phyloP scores from a whole-genome alignment of 2,113 vertebrate species.

The Neolamprologus kungweensis region DNA sequence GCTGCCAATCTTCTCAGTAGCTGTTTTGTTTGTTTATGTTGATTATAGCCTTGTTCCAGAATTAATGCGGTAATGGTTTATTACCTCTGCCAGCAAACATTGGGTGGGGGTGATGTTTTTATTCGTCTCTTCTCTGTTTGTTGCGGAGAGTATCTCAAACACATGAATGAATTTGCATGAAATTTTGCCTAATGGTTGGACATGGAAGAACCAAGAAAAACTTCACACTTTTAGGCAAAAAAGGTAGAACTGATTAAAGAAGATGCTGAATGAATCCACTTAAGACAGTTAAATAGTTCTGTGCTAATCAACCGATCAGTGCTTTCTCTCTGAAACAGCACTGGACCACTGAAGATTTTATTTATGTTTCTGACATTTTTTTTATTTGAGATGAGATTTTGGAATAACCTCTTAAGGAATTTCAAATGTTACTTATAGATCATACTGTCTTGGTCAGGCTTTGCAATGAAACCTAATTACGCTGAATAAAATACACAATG shows the following conservation, averaged over 20 bases:
- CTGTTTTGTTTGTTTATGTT: slow-evolving; percentile 25
- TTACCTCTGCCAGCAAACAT: background rate
- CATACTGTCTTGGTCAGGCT: background rate
- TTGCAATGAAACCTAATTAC: background rate
- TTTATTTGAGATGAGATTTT: background rate
- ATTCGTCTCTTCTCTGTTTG: background rate
- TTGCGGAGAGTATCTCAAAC: background rate
- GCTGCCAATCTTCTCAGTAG: background rate
- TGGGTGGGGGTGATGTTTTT: background rate
- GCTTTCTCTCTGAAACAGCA: background rate
- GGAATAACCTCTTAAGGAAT: background rate
- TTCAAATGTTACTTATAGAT: background rate
- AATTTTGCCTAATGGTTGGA: background rate
- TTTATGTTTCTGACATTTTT: background rate
- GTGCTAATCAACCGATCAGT: background rate
- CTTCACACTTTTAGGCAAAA: background rate
- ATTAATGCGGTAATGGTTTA: slow-evolving; percentile 24
- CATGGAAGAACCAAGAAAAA: background rate
- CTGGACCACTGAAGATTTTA: background rate
- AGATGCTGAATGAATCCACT: background rate
- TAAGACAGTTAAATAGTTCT: background rate
- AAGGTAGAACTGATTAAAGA: background rate
- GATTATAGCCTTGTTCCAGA: slow-evolving; percentile 18
- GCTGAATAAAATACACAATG: background rate
- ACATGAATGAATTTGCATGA: background rate